Conservation (phyloP, 2,113 vertebrate species). For the Cyanistes caeruleus region DNA sequence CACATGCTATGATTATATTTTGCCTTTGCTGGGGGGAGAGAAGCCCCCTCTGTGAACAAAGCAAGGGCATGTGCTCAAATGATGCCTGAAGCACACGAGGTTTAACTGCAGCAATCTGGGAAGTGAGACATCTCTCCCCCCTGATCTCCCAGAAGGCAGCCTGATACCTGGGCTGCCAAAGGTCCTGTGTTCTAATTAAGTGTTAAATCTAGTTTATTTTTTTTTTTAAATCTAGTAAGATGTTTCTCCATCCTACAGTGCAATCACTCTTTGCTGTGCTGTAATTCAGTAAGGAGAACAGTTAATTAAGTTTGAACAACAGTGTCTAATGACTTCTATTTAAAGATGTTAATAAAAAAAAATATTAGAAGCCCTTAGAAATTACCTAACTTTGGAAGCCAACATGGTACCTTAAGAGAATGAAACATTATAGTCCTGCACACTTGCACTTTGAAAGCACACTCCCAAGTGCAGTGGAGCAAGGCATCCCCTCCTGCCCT, state of each 20-base stretch:
- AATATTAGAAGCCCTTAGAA: slow-evolving; percentile 5
- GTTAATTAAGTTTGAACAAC: slow-evolving; percentile 70
- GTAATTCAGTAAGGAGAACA: slow-evolving; percentile 59
- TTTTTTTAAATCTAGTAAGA: slow-evolving; percentile 1
- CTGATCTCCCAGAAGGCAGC: neutral
- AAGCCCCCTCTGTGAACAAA: neutral
- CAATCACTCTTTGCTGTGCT: slow-evolving; percentile 1
- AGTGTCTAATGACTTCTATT: slow-evolving; percentile 61
- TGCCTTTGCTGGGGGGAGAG: neutral
- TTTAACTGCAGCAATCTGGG: neutral
- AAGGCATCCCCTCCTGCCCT: neutral
- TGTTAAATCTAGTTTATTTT: neutral
- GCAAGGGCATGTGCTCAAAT: neutral
- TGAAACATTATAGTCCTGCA: neutral
- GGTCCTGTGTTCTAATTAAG: slow-evolving; percentile 52
- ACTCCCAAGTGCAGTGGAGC: neutral
- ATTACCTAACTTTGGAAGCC: neutral
- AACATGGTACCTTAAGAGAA: neutral
- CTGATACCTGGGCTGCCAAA: slow-evolving; percentile 3
- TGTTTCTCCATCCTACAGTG: neutral
- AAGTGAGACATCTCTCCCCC: neutral
- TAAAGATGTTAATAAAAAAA: slow-evolving; percentile 58
- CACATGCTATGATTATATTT: neutral
- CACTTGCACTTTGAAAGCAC: neutral
- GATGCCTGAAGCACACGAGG: rapidly evolving